These are phyloP conservation scores for Sitobion miscanthi DNA, from an alignment of 1,140 invertebrate species.

Conservation along the genomic window DNA sequence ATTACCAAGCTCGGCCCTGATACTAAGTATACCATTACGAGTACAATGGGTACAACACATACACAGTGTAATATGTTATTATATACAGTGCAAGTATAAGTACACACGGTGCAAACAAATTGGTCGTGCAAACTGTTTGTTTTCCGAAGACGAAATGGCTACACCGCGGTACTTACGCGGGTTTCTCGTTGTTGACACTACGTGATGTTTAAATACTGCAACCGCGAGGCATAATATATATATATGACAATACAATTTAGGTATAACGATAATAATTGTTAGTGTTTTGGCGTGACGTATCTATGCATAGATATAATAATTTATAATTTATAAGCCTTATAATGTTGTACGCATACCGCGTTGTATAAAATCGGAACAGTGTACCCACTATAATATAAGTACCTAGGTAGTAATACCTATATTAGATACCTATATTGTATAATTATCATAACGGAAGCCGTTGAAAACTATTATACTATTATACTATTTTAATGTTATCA, in stretches of 20 bases:
- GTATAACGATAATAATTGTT: neutral
- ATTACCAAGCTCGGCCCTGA: neutral
- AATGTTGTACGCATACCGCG: neutral
- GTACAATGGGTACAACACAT: neutral
- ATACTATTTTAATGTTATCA: neutral
- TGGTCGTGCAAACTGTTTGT: constrained; percentile 3
- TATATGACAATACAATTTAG: neutral
- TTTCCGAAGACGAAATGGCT: constrained; percentile 1
- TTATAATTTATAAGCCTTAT: neutral
- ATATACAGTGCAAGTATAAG: neutral
- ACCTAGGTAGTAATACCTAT: neutral
- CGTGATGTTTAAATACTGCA: neutral
- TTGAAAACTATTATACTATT: neutral
- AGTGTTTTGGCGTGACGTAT: neutral
- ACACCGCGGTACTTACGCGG: neutral
- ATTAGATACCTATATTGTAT: neutral
- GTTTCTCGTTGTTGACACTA: constrained; percentile 13
- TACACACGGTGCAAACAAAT: neutral
- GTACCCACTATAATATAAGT: no score
- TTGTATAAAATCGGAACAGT: neutral
- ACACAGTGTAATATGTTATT: neutral
- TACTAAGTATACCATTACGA: neutral
- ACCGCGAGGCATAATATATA: neutral
- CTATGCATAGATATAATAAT: neutral
- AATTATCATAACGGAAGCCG: no score